phyloP scores from a whole-genome alignment of 2,888 invertebrate genomes.

The Anarsia innoxiella region DNA sequence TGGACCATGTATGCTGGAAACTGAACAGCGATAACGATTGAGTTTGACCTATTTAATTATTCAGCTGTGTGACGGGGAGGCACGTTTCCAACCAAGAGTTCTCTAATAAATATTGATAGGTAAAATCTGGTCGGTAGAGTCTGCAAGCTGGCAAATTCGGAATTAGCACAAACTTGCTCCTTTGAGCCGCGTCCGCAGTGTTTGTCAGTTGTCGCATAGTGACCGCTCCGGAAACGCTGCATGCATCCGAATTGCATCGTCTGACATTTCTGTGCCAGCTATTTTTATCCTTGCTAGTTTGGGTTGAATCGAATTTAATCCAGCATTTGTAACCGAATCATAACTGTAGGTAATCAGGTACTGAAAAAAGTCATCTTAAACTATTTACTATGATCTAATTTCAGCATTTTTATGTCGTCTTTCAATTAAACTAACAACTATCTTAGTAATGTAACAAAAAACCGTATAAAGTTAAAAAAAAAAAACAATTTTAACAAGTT shows the following conservation, averaged over 20 bases:
- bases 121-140: constrained; percentile 29
- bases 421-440: too few species aligned
- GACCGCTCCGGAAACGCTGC: constrained; percentile 24
- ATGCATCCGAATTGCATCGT: constrained; percentile 19
- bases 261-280: constrained; percentile 19
- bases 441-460: neutral
- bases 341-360: too few species aligned
- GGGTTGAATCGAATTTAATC: constrained; percentile 6
- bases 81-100: constrained; percentile 17
- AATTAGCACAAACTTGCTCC: constrained; percentile 55
- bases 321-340: too few species aligned
- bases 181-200: constrained; percentile 35
- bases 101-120: constrained; percentile 54
- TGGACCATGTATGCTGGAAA: neutral
- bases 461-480: too few species aligned
- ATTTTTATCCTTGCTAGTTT: constrained; percentile 11
- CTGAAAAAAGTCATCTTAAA: too few species aligned
- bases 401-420: too few species aligned
- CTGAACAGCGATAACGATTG: constrained; percentile 7
- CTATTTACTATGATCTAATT: too few species aligned
- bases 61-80: constrained; percentile 17
- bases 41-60: constrained; percentile 22
- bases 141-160: constrained; percentile 39
- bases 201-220: constrained; percentile 30
- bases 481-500: too few species aligned